Percentiles rank a stretch among this genome's conserved stretches.
These are phyloP conservation scores for Periphyllus acericola DNA, from an alignment of 2,888 invertebrate genomes.

Conservation along the genomic window DNA sequence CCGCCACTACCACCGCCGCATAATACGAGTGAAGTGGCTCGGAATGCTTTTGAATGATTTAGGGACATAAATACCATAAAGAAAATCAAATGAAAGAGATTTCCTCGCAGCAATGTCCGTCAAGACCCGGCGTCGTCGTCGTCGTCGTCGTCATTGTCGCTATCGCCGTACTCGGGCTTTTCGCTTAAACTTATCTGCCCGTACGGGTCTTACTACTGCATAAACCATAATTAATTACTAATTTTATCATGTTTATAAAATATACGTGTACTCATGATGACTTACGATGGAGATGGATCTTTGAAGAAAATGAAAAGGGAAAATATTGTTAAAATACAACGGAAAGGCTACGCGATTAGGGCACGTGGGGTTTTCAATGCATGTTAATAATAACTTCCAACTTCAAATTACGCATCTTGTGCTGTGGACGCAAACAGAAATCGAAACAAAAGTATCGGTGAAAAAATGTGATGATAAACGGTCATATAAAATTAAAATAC, in stretches of 20 bases:
- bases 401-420: too few species aligned
- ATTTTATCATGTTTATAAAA: constrained; percentile 6
- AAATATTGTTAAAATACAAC: too few species aligned
- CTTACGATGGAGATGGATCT: too few species aligned
- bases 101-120: not conserved
- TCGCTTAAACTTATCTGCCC: not conserved
- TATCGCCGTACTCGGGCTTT: not conserved
- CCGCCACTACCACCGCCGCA: not conserved
- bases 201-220: not conserved
- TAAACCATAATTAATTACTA: constrained; percentile 19
- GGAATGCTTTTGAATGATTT: constrained; percentile 42
- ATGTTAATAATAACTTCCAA: not conserved
- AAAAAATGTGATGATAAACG: not conserved
- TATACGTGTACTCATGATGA: too few species aligned
- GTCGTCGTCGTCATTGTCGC: too few species aligned
- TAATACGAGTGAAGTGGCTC: constrained; percentile 46
- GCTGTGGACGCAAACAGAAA: too few species aligned
- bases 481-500: too few species aligned
- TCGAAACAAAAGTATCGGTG: not conserved
- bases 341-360: too few species aligned
- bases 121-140: not conserved
- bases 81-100: constrained; percentile 39
- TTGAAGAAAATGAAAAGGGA: not conserved
- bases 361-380: not conserved
- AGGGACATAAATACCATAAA: constrained; percentile 16